These are phyloP conservation scores for Drosophila testacea DNA, from an alignment of 2,888 invertebrate species.

Conservation along the genomic window DNA sequence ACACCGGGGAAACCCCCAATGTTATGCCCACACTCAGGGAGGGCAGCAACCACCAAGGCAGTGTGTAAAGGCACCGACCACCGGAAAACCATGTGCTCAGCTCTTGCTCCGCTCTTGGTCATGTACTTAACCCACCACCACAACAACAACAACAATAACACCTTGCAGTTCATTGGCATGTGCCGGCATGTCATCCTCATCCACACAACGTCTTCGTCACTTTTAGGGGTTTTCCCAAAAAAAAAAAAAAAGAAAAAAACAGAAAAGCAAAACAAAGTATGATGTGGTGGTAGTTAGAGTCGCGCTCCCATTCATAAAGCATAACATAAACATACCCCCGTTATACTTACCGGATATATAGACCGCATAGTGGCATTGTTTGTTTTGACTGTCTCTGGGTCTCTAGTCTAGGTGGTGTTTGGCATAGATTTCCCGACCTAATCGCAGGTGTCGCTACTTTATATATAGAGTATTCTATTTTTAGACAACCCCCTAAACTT, in stretches of 20 bases:
- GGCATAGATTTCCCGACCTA: constrained; percentile 58
- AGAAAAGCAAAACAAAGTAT: constrained; percentile 72
- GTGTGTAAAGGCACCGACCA: constrained; percentile 43
- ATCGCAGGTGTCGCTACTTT: constrained; percentile 52
- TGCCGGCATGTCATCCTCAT: constrained; percentile 80
- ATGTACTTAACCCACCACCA: constrained; percentile 64
- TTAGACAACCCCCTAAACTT: constrained; percentile 57
- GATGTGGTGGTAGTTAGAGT: constrained; percentile 75
- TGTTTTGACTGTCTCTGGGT: constrained; percentile 40
- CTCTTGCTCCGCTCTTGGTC: constrained; percentile 62
- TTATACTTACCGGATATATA: constrained; percentile 35
- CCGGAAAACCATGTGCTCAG: constrained; percentile 50
- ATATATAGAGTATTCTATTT: constrained; percentile 23
- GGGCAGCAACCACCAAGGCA: constrained; percentile 53
- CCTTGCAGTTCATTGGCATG: constrained; percentile 71
- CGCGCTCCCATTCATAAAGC: constrained; percentile 76
- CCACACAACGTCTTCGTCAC: constrained; percentile 76
- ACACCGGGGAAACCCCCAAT: constrained; percentile 65
- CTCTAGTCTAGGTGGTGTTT: constrained; percentile 55
- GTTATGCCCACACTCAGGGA: constrained; percentile 15
- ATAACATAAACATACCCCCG: constrained; percentile 75
- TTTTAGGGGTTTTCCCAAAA: constrained; percentile 78
- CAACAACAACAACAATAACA: constrained; percentile 18
- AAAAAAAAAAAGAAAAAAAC: constrained; percentile 30
- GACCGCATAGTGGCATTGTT: constrained; percentile 44